Evolutionary conservation across 2,888 invertebrate genomes (phyloP).

Genomic region (Orchesella flavescens): DNA sequence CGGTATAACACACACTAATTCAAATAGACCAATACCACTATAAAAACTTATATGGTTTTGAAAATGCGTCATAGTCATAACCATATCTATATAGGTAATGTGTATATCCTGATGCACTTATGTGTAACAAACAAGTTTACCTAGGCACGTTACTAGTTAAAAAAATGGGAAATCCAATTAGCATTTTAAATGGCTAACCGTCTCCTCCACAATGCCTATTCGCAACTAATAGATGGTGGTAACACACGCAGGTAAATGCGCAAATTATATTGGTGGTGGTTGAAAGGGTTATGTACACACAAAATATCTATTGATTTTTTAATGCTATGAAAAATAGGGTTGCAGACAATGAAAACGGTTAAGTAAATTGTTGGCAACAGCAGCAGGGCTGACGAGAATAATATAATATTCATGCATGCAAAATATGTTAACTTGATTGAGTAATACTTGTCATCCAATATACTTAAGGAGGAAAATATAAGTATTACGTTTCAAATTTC

Average conservation of each 20-base stretch:
- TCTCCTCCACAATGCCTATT: not conserved
- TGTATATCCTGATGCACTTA: too few species aligned
- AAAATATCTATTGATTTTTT: not conserved
- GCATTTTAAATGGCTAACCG: not conserved
- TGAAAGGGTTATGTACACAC: slow-evolving; percentile 11
- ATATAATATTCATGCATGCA: slow-evolving; percentile 14
- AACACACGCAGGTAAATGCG: not conserved
- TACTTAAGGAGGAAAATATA: not conserved
- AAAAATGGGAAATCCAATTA: slow-evolving; percentile 20
- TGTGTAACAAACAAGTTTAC: too few species aligned
- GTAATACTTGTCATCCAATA: slow-evolving; percentile 26
- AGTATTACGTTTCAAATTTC: too few species aligned
- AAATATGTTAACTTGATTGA: slow-evolving; percentile 16
- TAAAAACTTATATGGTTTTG: too few species aligned
- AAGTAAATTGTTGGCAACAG: slow-evolving; percentile 7
- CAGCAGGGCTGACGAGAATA: not conserved
- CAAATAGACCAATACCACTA: too few species aligned
- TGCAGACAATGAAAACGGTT: not conserved
- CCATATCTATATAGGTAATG: too few species aligned
- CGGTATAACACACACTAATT: too few species aligned
- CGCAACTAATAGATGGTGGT: not conserved
- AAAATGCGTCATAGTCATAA: too few species aligned
- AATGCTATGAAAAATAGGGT: not conserved
- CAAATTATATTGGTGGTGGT: not conserved
- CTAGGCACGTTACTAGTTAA: too few species aligned